Evolutionary conservation across 2,113 vertebrate species (phyloP).

Genomic region (Leuciscus idus): DNA sequence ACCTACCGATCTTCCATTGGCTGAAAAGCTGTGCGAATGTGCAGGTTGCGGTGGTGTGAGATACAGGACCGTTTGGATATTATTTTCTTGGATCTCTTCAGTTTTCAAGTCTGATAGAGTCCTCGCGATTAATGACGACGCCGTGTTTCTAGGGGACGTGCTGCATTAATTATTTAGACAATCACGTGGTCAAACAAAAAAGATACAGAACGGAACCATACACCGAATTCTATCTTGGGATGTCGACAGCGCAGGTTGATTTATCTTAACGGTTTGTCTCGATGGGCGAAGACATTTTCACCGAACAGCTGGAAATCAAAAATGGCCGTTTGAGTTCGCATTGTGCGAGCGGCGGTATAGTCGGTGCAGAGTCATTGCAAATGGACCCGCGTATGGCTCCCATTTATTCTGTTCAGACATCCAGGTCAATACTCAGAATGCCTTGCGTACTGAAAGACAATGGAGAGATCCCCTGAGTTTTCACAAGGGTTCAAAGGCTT

Average conservation of each 20-base stretch:
- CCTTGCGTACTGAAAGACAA: slow-evolving; percentile 64
- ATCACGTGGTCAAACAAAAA: slow-evolving; percentile 97
- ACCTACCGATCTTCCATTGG: slow-evolving; percentile 91
- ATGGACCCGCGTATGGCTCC: slow-evolving; percentile 78
- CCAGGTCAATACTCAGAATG: slow-evolving; percentile 75
- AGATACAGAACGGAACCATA: slow-evolving; percentile 82
- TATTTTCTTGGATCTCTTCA: slow-evolving; percentile 99
- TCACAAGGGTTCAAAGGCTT: neutral
- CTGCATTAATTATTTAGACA: slow-evolving; percentile 99
- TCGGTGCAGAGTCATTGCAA: slow-evolving; percentile 81
- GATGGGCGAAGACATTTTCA: slow-evolving; percentile 72
- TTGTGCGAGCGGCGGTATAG: slow-evolving; percentile 64
- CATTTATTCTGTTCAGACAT: slow-evolving; percentile 79
- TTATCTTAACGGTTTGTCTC: slow-evolving; percentile 76
- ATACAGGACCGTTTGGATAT: slow-evolving; percentile 89
- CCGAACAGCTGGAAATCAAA: slow-evolving; percentile 82
- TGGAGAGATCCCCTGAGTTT: slow-evolving; percentile 43
- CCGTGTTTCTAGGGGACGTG: slow-evolving; percentile 99
- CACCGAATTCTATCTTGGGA: slow-evolving; percentile 85
- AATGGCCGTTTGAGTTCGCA: slow-evolving; percentile 79
- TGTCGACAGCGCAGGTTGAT: slow-evolving; percentile 80
- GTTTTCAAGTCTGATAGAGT: slow-evolving; percentile 99
- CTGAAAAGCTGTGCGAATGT: slow-evolving; percentile 82
- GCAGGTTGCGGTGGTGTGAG: slow-evolving; percentile 83
- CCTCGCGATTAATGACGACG: slow-evolving; percentile 99